Base-by-base conservation (phyloP, 2,113 vertebrate genomes). In the Leptosomus discolor region DNA sequence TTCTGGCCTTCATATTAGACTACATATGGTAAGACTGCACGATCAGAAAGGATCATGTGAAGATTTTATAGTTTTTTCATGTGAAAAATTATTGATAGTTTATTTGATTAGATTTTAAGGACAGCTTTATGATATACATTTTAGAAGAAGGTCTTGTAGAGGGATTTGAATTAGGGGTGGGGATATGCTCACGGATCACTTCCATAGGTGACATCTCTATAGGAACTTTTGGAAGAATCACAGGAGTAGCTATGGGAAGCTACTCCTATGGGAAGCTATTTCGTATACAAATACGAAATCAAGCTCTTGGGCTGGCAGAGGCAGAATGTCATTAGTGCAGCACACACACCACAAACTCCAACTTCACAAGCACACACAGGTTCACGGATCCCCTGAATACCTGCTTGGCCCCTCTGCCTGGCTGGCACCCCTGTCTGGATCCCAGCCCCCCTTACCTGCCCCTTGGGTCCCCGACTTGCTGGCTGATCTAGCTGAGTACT, bases 361-460 rank as follows among this genome's bases (percentile, higher is more conserved):
- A 7, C 16, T 48, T 74, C 43, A 37, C 23, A 39, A 39, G 13
- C 32, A 70, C 54, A 37, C 1, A 2, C 30, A 43, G 4, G 17
- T 57, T 37, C 2, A 0, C 5, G 1, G 26, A n/a, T 64, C 2
- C 41, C 5, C 11, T 0, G 3, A 32, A 4, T 12, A 32, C 12
- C 3, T 2, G 14, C 36, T 56, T 0, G 1, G 41, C 30, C 29
- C 26, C 32, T 57, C 36, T 56, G 8, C 21, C 29, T 1, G 3
- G 15, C 32, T 1, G 1, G 12, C 19, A 43, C 13, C 27, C 12
- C n/a, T 63, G 15, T 30, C 26, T 3, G 2, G 11, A 63, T 46
- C n/a, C 22, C 12, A 2, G 5, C 16, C 7, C 7, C 24, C 45
- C 13, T 61, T 41, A 43, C 17, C 16, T 3, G 0, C 24, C 19